Evolutionary conservation across 2,888 invertebrate genomes (phyloP).

Genomic region (Geotrupes spiniger): DNA sequence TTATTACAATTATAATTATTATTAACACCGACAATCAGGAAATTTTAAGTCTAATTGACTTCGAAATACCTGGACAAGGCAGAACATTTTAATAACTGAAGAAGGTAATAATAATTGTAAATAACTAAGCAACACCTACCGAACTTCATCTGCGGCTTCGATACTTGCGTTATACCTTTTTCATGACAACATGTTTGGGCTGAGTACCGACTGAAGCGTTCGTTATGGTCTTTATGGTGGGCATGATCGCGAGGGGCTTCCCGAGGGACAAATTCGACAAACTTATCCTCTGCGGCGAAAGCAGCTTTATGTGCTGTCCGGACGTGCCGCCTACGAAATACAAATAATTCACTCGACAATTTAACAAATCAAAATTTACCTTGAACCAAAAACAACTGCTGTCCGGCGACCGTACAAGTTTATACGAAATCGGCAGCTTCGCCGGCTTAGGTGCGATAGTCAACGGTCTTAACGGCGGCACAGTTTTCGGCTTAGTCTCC

Average conservation of each 20-base stretch:
- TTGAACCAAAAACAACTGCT: constrained; percentile 53
- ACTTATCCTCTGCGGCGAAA: constrained; percentile 45
- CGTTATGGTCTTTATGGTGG: constrained; percentile 36
- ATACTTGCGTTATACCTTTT: constrained; percentile 35
- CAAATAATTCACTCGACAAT: no score
- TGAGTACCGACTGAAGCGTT: constrained; percentile 31
- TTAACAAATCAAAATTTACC: constrained; percentile 33
- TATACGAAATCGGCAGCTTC: constrained; percentile 43
- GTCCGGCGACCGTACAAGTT: constrained; percentile 47
- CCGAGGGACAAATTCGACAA: constrained; percentile 43
- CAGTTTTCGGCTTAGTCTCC: constrained; percentile 34
- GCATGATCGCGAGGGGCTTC: constrained; percentile 44
- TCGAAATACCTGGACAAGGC: no score
- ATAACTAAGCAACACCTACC: no score
- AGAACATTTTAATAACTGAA: no score
- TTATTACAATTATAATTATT: background rate
- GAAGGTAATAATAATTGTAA: no score
- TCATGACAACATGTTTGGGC: constrained; percentile 46
- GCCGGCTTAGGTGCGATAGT: constrained; percentile 56
- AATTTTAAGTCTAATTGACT: background rate
- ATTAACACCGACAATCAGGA: no score
- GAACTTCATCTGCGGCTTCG: constrained; percentile 25
- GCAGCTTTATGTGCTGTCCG: constrained; percentile 47
- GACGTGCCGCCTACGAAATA: constrained; percentile 29
- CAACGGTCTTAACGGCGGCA: constrained; percentile 47